These are phyloP conservation scores for Papio anubis DNA, from an alignment of 2,113 vertebrate species.

Conservation along the genomic window DNA sequence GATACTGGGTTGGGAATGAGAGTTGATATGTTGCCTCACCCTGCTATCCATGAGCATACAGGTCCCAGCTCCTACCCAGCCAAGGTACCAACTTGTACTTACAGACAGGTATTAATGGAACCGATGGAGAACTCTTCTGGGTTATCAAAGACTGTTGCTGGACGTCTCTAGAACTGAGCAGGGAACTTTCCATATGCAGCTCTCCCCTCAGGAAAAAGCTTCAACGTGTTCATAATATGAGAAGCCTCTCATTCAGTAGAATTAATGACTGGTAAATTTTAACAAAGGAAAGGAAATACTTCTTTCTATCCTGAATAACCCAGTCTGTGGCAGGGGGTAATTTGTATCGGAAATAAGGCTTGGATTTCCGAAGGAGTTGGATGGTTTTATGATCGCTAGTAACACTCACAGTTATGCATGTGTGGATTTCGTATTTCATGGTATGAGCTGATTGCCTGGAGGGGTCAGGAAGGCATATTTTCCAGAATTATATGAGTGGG, in stretches of 20 bases:
- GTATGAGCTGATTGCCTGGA: conserved; percentile 53
- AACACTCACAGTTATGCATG: conserved; percentile 43
- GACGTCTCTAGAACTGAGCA: not conserved
- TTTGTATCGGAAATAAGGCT: conserved; percentile 61
- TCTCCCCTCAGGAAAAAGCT: not conserved
- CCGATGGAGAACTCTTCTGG: not conserved
- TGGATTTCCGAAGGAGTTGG: conserved; percentile 50
- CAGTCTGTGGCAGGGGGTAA: conserved; percentile 34
- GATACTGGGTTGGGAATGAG: not conserved
- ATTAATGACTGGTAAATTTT: conserved; percentile 64
- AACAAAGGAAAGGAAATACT: conserved; percentile 68
- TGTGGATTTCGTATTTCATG: conserved; percentile 63
- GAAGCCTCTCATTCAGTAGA: conserved; percentile 31
- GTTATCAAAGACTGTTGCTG: not conserved
- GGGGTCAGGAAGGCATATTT: conserved; percentile 58
- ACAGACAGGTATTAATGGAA: not conserved
- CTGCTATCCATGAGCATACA: not conserved
- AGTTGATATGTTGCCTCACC: not conserved
- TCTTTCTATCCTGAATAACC: conserved; percentile 57
- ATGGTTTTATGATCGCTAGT: conserved; percentile 68
- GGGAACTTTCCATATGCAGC: not conserved
- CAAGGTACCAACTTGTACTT: not conserved
- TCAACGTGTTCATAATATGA: not conserved
- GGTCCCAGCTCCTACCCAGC: not conserved
- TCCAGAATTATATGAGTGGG: conserved; percentile 42